Base-by-base conservation (phyloP, 1,140 invertebrate genomes). In the Aplysia californica region DNA sequence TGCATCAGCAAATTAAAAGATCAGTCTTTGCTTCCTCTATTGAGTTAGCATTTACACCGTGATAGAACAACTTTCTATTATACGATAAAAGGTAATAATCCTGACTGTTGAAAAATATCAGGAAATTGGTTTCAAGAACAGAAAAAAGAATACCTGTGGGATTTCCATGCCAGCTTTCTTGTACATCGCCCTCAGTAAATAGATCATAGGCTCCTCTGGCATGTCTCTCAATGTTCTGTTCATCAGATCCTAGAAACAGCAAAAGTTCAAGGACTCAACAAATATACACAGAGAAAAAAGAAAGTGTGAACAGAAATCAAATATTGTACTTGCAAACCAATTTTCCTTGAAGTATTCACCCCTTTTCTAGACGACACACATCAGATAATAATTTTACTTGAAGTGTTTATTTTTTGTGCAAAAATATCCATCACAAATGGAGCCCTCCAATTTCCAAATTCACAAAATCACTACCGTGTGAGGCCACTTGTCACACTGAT, bases 201-300 rank as follows among this genome's bases (percentile, higher is more conserved):
- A 87, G 3, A 86, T 61, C 70, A 85, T 68, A 0, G 87, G 87
- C 55, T 88, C 86, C 23, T 87, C 86, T 70, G 87, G 87, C 76
- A 84, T 82, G 58, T 87, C 86, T 79, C 84, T 81, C 29, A 88
- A 55, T n/a, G 87, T 76, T 75, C 83, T 87, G 74, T 85, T 86
- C 87, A 88, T 88, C 70, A 88, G 75, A 35, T 87, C 86, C 87
- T 88, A 75, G 64, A 83, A 81, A 26, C 61, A 55, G 65, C n/a
- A 75, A 58, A 70, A 61, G 29, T 26, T 67, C 21, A 56, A 21
- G 20, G 20, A 31, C 29, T 5, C 39, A 20, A 58, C n/a, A 26
- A 23, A 74, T 18, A 36, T 6, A 23, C 5, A 50, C 26, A 76
- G 18, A 55, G 64, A 38, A 26, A 50, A 50, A 36, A 66, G 64